Base-by-base conservation (phyloP, 2,888 invertebrate species). In the Dendrolimus houi region DNA sequence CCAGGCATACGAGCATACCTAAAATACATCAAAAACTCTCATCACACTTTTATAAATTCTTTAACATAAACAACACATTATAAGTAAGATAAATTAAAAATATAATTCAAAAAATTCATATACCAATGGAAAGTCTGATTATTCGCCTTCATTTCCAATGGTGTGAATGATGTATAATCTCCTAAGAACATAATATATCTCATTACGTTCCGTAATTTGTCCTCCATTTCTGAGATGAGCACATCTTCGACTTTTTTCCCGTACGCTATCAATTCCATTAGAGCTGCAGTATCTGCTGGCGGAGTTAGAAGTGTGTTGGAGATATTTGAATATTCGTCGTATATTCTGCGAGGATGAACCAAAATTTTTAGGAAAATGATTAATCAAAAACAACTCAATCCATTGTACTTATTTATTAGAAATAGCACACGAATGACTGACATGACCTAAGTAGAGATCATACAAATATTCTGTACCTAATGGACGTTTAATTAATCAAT, bases 91-190 rank as follows among this genome's bases (percentile, higher is more conserved):
- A 29, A 29, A 29, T 29, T 29, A 29, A 6, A 29, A 29, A 29
- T 29, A 6, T 29, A 29, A 29, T 29, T 29, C 6, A 3, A 6
- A 6, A 29, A 29, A 29, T 6, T 29, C 6, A 29, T 3, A 68
- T 74, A 92, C 97, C 97, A 98, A 74, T 96, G 95, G 72, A 96
- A 97, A 0, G 96, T 94, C 66, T 95, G 95, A 65, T 96, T 96
- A 76, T 98, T 98, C 52, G 96, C 95, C 71, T 97, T 96, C 73
- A 98, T 94, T 84, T 98, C 97, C 7, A 96, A 89, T 0, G 97
- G 95, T 0, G 96, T 94, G 67, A 97, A 94, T 8, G 92, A 87
- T 0, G 94, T 94, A 72, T 96, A 95, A 80, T 98, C 97, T 7
- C 96, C 94, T 9, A 98, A 87, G 84, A 97, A 98, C 55, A 95